Evolutionary conservation across 2,888 invertebrate genomes (phyloP).

Genomic region (Agriopis marginaria): DNA sequence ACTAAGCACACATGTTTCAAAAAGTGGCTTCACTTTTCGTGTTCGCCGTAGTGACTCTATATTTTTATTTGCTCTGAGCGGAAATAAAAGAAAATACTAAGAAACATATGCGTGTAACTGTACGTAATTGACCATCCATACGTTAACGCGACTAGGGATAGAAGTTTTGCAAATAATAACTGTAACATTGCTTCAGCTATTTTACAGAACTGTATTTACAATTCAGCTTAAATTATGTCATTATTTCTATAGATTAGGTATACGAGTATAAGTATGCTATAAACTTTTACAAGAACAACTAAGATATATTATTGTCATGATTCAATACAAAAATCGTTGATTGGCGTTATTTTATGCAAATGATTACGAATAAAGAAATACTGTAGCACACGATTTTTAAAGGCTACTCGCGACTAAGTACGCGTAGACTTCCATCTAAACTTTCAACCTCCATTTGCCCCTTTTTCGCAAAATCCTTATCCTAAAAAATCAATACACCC

Average conservation of each 20-base stretch:
- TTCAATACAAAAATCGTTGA: constrained; percentile 47
- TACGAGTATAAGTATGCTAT: constrained; percentile 15
- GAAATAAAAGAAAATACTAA: too few relatives aligned
- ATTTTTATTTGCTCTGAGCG: too few relatives aligned
- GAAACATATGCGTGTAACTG: neutral
- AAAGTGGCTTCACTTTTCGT: too few relatives aligned
- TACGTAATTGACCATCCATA: constrained; percentile 6
- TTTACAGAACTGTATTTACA: constrained; percentile 14
- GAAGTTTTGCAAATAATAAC: neutral
- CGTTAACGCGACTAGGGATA: neutral
- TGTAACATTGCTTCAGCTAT: constrained; percentile 3
- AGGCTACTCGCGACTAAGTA: too few relatives aligned
- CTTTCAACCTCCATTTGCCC: too few relatives aligned
- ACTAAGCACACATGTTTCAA: too few relatives aligned
- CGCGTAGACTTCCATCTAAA: too few relatives aligned
- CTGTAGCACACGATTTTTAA: too few relatives aligned
- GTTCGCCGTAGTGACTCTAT: too few relatives aligned
- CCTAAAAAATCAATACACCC: too few relatives aligned
- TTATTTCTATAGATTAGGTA: neutral
- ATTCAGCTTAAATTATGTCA: neutral
- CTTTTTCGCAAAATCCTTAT: too few relatives aligned
- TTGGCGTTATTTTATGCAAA: constrained; percentile 48
- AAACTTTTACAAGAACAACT: constrained; percentile 28
- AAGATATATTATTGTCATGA: constrained; percentile 35
- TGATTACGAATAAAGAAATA: neutral